phyloP scores from a whole-genome alignment of 2,888 invertebrate genomes.

The Elysia crispata region DNA sequence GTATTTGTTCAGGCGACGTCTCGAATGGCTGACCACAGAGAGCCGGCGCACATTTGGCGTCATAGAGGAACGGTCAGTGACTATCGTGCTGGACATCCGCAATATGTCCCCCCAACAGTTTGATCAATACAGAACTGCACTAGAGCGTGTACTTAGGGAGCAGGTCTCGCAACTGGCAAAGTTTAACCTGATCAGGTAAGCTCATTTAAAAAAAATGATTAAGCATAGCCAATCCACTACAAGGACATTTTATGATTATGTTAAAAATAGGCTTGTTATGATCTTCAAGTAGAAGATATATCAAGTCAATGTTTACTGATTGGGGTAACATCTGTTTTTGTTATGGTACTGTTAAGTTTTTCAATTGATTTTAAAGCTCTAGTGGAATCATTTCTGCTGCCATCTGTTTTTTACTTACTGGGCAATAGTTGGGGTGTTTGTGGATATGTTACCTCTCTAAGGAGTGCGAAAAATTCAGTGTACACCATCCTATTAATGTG shows the following conservation, averaged over 20 bases:
- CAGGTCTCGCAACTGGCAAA: constrained; percentile 74
- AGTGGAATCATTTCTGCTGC: too few relatives aligned
- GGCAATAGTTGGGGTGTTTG: too few relatives aligned
- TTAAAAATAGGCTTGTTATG: too few relatives aligned
- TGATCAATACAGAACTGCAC: constrained; percentile 73
- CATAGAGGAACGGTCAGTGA: constrained; percentile 73
- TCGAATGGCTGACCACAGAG: constrained; percentile 76
- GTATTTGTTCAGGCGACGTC: constrained; percentile 70
- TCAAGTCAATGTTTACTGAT: neutral
- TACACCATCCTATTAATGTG: too few relatives aligned
- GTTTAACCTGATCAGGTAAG: constrained; percentile 76
- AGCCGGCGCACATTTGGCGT: constrained; percentile 77
- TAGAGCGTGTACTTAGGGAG: constrained; percentile 73
- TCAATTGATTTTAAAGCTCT: too few relatives aligned
- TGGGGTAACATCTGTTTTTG: too few relatives aligned
- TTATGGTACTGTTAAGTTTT: neutral
- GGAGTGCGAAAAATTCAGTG: too few relatives aligned
- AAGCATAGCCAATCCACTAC: neutral
- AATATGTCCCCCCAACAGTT: constrained; percentile 75
- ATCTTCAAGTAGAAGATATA: too few relatives aligned
- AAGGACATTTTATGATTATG: neutral
- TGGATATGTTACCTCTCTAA: too few relatives aligned
- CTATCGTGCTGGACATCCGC: constrained; percentile 75
- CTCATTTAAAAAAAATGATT: neutral
- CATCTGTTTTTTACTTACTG: too few relatives aligned